Conservation (phyloP, 2,113 vertebrate species). For the Anarrhichthys ocellatus region DNA sequence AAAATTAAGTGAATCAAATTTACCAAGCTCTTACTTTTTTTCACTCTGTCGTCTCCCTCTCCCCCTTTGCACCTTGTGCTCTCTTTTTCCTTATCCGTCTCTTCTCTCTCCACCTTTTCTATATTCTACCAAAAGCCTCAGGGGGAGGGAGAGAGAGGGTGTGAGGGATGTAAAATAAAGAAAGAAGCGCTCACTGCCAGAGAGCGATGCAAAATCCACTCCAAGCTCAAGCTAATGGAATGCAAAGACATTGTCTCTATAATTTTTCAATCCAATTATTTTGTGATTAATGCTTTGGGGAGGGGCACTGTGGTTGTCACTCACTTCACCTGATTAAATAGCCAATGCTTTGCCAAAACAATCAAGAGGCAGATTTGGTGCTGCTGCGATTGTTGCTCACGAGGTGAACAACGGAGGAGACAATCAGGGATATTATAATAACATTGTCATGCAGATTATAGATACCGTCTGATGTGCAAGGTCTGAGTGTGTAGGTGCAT, state of each 20-base stretch:
- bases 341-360: constrained; percentile 65
- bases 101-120: constrained; percentile 24
- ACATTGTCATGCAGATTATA: constrained; percentile 69
- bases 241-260: constrained; percentile 51
- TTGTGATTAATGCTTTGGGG: constrained; percentile 65
- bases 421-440: constrained; percentile 58
- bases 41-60: constrained; percentile 1
- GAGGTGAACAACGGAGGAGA: constrained; percentile 15
- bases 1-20: constrained; percentile 62
- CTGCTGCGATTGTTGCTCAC: constrained; percentile 25
- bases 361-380: constrained; percentile 47
- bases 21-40: constrained; percentile 26
- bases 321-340: constrained; percentile 72
- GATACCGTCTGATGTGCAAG: constrained; percentile 41
- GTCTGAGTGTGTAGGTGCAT: constrained; percentile 34
- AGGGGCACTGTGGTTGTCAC: constrained; percentile 31
- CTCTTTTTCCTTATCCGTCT: constrained; percentile 6
- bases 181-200: constrained; percentile 23
- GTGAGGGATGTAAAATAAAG: constrained; percentile 33
- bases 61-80: background rate
- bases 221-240: constrained; percentile 66
- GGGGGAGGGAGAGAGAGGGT: background rate
- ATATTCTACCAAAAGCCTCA: constrained; percentile 33
- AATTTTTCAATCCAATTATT: constrained; percentile 73
- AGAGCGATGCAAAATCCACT: constrained; percentile 57